Conservation (phyloP, 2,888 invertebrate species). For the Baronia brevicornis region DNA sequence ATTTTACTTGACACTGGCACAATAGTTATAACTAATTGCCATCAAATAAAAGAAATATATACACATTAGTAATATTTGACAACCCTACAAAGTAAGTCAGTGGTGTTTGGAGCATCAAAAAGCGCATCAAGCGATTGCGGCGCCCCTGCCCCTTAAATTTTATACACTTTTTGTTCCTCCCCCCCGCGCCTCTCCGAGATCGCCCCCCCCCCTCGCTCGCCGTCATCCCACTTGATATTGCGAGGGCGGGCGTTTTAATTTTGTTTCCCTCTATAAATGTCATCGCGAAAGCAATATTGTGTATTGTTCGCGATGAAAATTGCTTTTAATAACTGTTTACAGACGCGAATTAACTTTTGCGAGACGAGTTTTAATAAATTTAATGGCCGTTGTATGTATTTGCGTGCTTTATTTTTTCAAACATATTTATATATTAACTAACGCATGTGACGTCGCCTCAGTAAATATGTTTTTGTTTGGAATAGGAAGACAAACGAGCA, state of each 20-base stretch:
- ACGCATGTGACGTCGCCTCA: too few relatives aligned
- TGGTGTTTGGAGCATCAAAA: conserved; percentile 41
- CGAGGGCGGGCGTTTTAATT: conserved; percentile 16
- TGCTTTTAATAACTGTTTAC: conserved; percentile 5
- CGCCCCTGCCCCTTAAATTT: conserved; percentile 26
- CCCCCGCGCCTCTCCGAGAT: conserved; percentile 14
- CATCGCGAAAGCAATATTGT: conserved; percentile 14
- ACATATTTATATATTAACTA: too few relatives aligned
- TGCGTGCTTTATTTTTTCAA: too few relatives aligned
- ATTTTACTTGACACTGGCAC: too few relatives aligned
- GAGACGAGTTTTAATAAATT: too few relatives aligned
- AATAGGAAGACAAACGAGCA: too few relatives aligned
- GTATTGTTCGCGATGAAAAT: conserved; percentile 13
- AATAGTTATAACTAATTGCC: too few relatives aligned
- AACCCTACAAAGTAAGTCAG: conserved; percentile 28
- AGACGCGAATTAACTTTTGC: background rate
- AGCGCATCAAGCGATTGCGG: conserved; percentile 61
- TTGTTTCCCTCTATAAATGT: conserved; percentile 18
- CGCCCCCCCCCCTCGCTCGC: conserved; percentile 3
- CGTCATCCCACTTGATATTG: conserved; percentile 6
- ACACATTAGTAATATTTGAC: too few relatives aligned
- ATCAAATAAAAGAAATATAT: too few relatives aligned
- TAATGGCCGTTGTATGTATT: too few relatives aligned
- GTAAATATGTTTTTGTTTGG: too few relatives aligned
- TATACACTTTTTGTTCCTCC: conserved; percentile 28